Conservation (phyloP, 2,113 vertebrate species). For the Rana temporaria region DNA sequence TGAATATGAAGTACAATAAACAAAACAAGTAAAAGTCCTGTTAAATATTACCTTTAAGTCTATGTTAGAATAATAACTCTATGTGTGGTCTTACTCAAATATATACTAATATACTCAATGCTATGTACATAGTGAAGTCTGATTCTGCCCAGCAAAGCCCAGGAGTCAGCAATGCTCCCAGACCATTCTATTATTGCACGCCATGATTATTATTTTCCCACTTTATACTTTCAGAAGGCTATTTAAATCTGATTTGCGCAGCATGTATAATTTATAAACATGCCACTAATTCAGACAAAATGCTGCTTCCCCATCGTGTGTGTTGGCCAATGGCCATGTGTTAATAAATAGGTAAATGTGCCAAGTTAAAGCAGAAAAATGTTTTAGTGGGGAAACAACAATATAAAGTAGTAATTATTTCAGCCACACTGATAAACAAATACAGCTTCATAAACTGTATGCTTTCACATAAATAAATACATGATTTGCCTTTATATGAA, state of each 20-base stretch:
- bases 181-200: background rate
- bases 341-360: constrained; percentile 26
- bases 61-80: too few relatives aligned
- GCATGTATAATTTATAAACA: background rate
- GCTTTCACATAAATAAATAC: background rate
- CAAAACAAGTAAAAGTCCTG: too few relatives aligned
- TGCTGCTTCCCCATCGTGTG: background rate
- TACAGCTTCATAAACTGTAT: background rate
- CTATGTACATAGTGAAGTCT: background rate
- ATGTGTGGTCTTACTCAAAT: too few relatives aligned
- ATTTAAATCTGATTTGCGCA: background rate
- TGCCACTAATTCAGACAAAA: constrained; percentile 8
- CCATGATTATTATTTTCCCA: background rate
- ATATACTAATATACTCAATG: too few relatives aligned
- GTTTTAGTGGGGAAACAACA: background rate
- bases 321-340: constrained; percentile 24
- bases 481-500: constrained; percentile 9
- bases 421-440: background rate
- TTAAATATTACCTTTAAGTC: too few relatives aligned
- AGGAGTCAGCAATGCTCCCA: background rate
- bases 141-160: background rate
- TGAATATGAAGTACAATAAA: too few relatives aligned
- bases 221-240: background rate
- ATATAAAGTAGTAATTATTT: constrained; percentile 20
- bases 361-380: constrained; percentile 3